These are phyloP conservation scores for Vesta saturnalis DNA, from an alignment of 2,888 invertebrate species.

Conservation along the genomic window DNA sequence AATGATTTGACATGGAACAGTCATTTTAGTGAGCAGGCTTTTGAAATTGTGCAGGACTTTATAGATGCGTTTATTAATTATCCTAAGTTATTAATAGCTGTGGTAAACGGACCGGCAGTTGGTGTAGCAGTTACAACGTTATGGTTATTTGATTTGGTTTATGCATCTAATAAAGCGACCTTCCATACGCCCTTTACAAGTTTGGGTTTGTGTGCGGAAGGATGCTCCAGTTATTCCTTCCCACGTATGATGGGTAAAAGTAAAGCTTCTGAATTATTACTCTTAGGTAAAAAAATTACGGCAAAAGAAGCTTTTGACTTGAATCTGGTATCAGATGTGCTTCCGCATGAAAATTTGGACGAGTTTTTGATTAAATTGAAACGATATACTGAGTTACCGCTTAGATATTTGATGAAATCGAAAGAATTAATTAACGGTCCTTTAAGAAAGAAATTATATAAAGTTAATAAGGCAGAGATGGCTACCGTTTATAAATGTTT, in stretches of 20 bases:
- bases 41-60: slow-evolving; percentile 58
- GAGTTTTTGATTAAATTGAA: neutral
- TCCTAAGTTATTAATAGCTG: slow-evolving; percentile 86
- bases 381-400: neutral
- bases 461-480: slow-evolving; percentile 70
- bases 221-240: slow-evolving; percentile 86
- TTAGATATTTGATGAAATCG: neutral
- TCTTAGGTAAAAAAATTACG: slow-evolving; percentile 78
- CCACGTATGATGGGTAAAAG: slow-evolving; percentile 84
- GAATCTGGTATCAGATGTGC: slow-evolving; percentile 83
- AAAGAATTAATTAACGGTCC: slow-evolving; percentile 2
- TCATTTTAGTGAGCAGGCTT: slow-evolving; percentile 49
- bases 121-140: slow-evolving; percentile 88
- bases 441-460: neutral
- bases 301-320: slow-evolving; percentile 81
- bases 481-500: neutral
- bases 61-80: slow-evolving; percentile 83
- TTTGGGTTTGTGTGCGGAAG: slow-evolving; percentile 88
- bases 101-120: slow-evolving; percentile 94
- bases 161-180: slow-evolving; percentile 84
- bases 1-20: too few species aligned
- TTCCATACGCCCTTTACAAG: slow-evolving; percentile 89
- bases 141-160: slow-evolving; percentile 87
- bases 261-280: slow-evolving; percentile 67
- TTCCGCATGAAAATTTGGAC: slow-evolving; percentile 69